Percentiles rank a stretch among this genome's conserved stretches.
These are phyloP conservation scores for Ectemnius cavifrons DNA, from an alignment of 2,888 invertebrate genomes.

Conservation along the genomic window DNA sequence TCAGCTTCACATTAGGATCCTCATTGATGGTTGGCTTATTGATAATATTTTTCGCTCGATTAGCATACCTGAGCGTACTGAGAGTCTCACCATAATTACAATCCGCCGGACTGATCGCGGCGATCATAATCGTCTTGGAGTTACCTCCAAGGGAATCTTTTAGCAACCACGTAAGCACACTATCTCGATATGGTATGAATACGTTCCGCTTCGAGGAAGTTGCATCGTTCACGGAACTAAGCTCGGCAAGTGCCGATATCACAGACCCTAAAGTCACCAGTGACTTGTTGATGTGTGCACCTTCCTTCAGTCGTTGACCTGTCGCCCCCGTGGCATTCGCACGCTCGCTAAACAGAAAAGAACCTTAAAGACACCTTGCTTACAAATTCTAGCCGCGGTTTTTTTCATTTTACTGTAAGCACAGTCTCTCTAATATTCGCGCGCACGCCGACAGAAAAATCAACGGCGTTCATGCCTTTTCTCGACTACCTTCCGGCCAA, in stretches of 20 bases:
- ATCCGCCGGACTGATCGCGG: constrained; percentile 89
- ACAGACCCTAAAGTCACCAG: constrained; percentile 92
- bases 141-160: constrained; percentile 94
- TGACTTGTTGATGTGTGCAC: constrained; percentile 94
- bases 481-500: constrained; percentile 87
- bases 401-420: constrained; percentile 7
- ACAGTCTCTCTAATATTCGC: constrained; percentile 6
- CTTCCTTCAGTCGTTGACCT: constrained; percentile 93
- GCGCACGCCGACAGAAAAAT: constrained; percentile 4
- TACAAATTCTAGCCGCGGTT: not conserved
- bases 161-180: constrained; percentile 91
- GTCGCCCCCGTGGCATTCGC: constrained; percentile 94
- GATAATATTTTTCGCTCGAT: constrained; percentile 93
- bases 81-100: constrained; percentile 93
- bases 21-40: constrained; percentile 95
- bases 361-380: constrained; percentile 11
- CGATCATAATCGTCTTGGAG: constrained; percentile 95
- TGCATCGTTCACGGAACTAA: constrained; percentile 77
- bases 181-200: constrained; percentile 93
- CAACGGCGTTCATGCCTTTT: constrained; percentile 8
- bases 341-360: constrained; percentile 83
- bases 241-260: constrained; percentile 90
- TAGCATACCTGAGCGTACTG: constrained; percentile 91
- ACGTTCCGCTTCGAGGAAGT: constrained; percentile 78
- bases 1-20: constrained; percentile 92